phyloP scores from a whole-genome alignment of 2,888 invertebrate species.

The Tetropium fuscum region DNA sequence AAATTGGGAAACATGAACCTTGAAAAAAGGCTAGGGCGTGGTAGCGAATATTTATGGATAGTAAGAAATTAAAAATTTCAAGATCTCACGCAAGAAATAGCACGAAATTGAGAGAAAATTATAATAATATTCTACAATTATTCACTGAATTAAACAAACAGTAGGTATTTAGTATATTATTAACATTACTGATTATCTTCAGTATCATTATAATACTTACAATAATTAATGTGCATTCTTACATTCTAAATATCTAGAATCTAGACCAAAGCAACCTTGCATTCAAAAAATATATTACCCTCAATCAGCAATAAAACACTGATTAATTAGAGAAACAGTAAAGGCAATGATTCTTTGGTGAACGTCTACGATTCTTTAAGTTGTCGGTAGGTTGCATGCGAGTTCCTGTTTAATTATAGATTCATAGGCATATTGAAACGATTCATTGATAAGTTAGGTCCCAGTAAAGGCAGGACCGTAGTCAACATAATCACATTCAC shows the following conservation, averaged over 20 bases:
- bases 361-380: constrained; percentile 1
- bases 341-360: no score
- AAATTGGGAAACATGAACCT: no score
- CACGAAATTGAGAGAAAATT: no score
- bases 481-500: no score
- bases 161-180: background rate
- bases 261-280: background rate
- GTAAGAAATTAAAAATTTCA: no score
- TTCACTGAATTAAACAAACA: no score
- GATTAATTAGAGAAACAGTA: background rate
- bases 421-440: background rate
- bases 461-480: background rate
- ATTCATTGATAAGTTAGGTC: background rate
- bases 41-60: no score
- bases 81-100: no score
- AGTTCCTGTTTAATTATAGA: background rate
- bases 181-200: background rate
- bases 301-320: background rate
- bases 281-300: background rate
- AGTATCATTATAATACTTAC: background rate
- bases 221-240: background rate
- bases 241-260: background rate
- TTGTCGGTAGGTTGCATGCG: no score
- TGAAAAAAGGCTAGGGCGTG: no score
- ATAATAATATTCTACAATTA: no score